Evolutionary conservation across 2,113 vertebrate species (phyloP), one percentile per base, ranked within the genome.

Genomic region (Willisornis vidua): DNA sequence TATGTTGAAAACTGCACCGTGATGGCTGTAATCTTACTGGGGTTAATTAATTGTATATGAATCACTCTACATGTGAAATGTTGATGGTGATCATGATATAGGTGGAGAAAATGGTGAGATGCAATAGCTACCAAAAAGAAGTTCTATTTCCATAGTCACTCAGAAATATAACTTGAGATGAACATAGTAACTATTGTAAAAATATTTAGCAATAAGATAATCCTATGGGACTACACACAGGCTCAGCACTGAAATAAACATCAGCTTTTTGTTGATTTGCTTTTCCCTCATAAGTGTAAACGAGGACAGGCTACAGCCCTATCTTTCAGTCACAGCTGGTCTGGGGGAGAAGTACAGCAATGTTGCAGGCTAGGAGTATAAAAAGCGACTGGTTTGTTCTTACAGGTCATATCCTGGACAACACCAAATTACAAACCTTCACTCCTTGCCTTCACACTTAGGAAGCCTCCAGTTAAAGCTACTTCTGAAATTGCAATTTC

Each of bases 401-500:
- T 41, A 22, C 37, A 49, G 70, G 19, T 90, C 14, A 4, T 33
- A 2, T 31, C 67, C 51, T 43, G 78, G 17, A 12, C 37, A 59
- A 63, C 0, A 0, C 18, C 7, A 41, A n/a, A 54, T 43, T 22
- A 71, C 15, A 78, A 75, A 15, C 25, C n/a, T 65, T 86, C 0
- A 0, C 29, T 89, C 15, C 10, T 7, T 86, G 20, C 35, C 29
- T 87, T 71, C 13, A 9, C 20, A 35, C 33, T 57, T 63, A 12
- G 63, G 12, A 71, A 71, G 23, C 16, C 35, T 58, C 18, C 8
- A 41, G 85, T 63, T 39, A 63, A 19, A 78, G 13, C 37, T 82
- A 13, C 37, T 89, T 18, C 46, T 1, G 4, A 79, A 51, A 84
- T 31, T 29, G 10, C 6, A 12, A 31, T 45, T 93, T 82, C n/a